These are phyloP conservation scores for Drosophila quadrilineata DNA, from an alignment of 1,140 invertebrate species.

Conservation along the genomic window DNA sequence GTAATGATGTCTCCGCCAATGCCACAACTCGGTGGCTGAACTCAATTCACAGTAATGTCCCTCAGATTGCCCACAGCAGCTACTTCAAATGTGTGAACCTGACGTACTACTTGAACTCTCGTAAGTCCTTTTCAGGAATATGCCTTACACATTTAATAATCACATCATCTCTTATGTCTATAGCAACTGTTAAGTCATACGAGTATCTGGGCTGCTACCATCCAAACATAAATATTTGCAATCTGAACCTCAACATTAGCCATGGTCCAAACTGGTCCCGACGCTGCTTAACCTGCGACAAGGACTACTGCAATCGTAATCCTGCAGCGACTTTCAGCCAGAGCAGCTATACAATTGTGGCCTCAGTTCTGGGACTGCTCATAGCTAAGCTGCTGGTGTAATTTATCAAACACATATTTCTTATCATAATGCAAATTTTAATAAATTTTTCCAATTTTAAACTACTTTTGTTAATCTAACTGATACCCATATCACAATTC, in stretches of 20 bases:
- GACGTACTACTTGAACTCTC: not conserved
- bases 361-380: slow-evolving; percentile 26
- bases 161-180: not conserved
- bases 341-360: slow-evolving; percentile 45
- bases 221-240: slow-evolving; percentile 13
- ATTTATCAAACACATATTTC: too few species aligned
- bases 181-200: slow-evolving; percentile 1
- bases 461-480: too few species aligned
- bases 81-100: slow-evolving; percentile 41
- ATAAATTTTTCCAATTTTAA: too few species aligned
- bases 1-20: slow-evolving; percentile 42
- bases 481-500: too few species aligned
- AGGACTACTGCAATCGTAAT: slow-evolving; percentile 39
- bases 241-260: slow-evolving; percentile 7
- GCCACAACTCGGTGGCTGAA: slow-evolving; percentile 9
- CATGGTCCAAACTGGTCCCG: not conserved
- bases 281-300: slow-evolving; percentile 12
- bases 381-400: slow-evolving; percentile 39
- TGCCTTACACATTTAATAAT: too few species aligned
- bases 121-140: slow-evolving; percentile 25
- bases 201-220: slow-evolving; percentile 44
- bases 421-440: too few species aligned
- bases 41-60: slow-evolving; percentile 27
- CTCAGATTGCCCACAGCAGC: not conserved
- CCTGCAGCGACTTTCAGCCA: slow-evolving; percentile 51